phyloP scores from a whole-genome alignment of 1,140 invertebrate genomes.

The Hypothenemus hampei region DNA sequence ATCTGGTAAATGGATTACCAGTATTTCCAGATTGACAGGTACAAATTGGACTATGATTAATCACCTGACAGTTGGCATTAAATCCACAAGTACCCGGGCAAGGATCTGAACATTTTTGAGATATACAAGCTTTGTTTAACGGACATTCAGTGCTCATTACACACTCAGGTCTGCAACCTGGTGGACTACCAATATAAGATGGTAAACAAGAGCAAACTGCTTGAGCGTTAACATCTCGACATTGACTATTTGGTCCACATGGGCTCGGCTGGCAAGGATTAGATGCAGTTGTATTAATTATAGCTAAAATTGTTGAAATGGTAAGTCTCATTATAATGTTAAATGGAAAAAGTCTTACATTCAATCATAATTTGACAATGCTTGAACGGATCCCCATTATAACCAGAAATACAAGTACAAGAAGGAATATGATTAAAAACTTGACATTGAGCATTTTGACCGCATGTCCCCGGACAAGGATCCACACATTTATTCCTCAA shows the following conservation, averaged over 20 bases:
- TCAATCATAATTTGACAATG: conserved; percentile 60
- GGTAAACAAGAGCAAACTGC: conserved; percentile 74
- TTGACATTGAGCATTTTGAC: conserved; percentile 68
- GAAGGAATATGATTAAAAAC: conserved; percentile 75
- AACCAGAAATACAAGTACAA: conserved; percentile 69
- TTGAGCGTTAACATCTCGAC: conserved; percentile 61
- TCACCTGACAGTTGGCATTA: conserved; percentile 71
- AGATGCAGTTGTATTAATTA: conserved; percentile 43
- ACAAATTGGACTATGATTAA: conserved; percentile 80
- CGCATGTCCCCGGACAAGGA: conserved; percentile 78
- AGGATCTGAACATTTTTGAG: conserved; percentile 75
- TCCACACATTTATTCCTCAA: conserved; percentile 76
- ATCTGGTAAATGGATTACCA: conserved; percentile 73
- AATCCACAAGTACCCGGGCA: conserved; percentile 74
- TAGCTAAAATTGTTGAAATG: conserved; percentile 27
- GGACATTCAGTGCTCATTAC: conserved; percentile 72
- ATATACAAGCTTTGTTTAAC: conserved; percentile 66
- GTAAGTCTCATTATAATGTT: too few species aligned
- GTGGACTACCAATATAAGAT: conserved; percentile 70
- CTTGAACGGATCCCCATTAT: conserved; percentile 74
- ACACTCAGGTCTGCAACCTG: conserved; percentile 73
- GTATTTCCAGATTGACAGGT: conserved; percentile 65
- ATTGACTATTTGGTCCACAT: conserved; percentile 76
- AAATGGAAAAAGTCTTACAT: conserved; percentile 47
- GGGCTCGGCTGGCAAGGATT: conserved; percentile 74